Evolutionary conservation across 2,113 vertebrate genomes (phyloP), one percentile per base, ranked within the genome.

Genomic region (Lophius piscatorius): DNA sequence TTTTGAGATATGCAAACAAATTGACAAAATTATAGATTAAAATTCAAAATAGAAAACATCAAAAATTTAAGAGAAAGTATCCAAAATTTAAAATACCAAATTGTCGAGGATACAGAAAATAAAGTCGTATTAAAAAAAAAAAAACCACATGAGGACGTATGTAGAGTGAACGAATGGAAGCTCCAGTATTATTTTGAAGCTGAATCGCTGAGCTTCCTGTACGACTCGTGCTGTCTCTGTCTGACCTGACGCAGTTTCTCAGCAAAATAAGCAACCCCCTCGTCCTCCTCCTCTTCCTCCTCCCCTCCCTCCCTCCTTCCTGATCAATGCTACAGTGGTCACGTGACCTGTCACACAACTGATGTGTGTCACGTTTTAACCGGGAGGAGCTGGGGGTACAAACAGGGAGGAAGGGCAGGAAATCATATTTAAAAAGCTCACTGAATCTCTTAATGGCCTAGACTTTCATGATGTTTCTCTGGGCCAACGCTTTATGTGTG

Each of bases 291-390:
- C 50, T 41, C 11, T 36, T 33, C 42, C 20, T 34, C n/a, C 28
- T 16, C 9, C 33, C 22, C 42, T 9, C 46, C 60, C 71, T 46
- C 73, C 86, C 70, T 78, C 72, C 80, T 76, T 80, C 83, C 82
- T 74, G 68, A 83, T 83, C 78, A 79, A 74, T 83, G 48, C 81
- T 84, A 80, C 57, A 70, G 63, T 60, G 31, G 77, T 90, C 91
- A 91, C 88, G 88, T 92, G 91, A 92, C 78, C 71, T 78, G 84
- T 83, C 90, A 83, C 79, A 75, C 77, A 80, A 80, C 78, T 82
- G 82, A 88, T 83, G 66, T 79, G 80, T 83, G 82, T 85, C 81
- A 89, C 80, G 81, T 87, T 90, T 82, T 86, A 47, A 80, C 78
- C 73, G 69, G 81, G 78, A 85, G 84, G 85, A 83, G 83, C 64